phyloP scores from a whole-genome alignment of 2,113 vertebrate species.

The Cariama cristata region DNA sequence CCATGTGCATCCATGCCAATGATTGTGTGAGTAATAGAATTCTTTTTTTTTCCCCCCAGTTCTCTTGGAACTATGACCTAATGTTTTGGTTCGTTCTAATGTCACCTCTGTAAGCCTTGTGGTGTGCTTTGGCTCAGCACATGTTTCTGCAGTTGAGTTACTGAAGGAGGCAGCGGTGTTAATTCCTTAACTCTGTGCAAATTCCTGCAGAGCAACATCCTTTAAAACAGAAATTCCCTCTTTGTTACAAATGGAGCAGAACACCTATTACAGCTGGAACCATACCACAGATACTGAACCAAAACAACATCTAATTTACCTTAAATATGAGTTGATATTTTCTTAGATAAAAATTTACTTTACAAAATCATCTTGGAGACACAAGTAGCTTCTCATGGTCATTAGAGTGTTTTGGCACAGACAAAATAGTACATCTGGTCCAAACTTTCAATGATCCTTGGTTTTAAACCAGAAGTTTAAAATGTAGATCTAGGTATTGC shows the following conservation, averaged over 20 bases:
- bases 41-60: background rate
- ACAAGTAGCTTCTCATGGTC: background rate
- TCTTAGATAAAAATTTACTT: background rate
- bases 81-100: background rate
- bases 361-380: background rate
- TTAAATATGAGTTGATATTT: background rate
- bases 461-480: background rate
- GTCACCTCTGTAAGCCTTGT: background rate
- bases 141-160: background rate
- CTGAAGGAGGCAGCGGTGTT: background rate
- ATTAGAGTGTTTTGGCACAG: background rate
- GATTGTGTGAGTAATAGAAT: background rate
- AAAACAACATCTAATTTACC: background rate
- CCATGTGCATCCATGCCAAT: background rate
- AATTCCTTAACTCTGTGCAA: background rate
- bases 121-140: background rate
- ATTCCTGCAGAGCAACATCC: background rate
- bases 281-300: background rate
- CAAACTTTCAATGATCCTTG: background rate
- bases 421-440: background rate
- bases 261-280: background rate
- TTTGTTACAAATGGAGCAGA: background rate
- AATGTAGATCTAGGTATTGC: background rate
- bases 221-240: background rate
- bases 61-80: background rate